Evolutionary conservation across 2,113 vertebrate species (phyloP).

Genomic region (Sylvia atricapilla): DNA sequence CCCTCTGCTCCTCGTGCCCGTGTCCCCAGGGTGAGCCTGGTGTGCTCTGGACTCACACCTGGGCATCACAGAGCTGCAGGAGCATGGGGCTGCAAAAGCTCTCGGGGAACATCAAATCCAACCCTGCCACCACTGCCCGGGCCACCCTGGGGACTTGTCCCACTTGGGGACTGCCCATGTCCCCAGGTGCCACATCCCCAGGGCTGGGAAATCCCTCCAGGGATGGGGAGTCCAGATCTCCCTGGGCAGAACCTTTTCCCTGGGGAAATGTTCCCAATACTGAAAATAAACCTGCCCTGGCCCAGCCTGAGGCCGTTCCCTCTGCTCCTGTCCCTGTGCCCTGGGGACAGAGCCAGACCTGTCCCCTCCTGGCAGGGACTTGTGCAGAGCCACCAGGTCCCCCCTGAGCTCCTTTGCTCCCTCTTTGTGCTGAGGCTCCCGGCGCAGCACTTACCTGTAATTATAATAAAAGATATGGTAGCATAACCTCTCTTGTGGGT

Average conservation of each 20-base stretch:
- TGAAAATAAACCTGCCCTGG: not conserved
- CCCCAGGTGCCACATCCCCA: not conserved
- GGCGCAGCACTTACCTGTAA: not conserved
- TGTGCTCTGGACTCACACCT: rapidly evolving
- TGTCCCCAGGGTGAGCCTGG: rapidly evolving
- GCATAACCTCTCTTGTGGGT: not conserved
- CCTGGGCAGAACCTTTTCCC: not conserved
- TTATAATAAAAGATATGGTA: not conserved
- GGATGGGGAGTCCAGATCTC: not conserved
- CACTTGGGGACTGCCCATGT: not conserved
- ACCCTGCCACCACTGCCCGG: not conserved
- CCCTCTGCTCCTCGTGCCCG: rapidly evolving
- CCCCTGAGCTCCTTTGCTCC: not conserved
- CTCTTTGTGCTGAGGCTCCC: not conserved
- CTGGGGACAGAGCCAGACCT: not conserved
- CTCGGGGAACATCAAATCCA: not conserved
- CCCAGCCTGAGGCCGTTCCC: not conserved
- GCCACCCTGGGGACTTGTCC: not conserved
- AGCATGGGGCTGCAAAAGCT: rapidly evolving
- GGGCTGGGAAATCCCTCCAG: rapidly evolving
- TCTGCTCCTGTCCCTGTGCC: not conserved
- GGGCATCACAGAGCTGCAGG: not conserved
- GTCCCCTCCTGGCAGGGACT: not conserved
- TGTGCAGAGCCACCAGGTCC: not conserved
- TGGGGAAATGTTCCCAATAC: not conserved